phyloP scores from a whole-genome alignment of 2,113 vertebrate species.

The Cyphomyrus plagiostoma region DNA sequence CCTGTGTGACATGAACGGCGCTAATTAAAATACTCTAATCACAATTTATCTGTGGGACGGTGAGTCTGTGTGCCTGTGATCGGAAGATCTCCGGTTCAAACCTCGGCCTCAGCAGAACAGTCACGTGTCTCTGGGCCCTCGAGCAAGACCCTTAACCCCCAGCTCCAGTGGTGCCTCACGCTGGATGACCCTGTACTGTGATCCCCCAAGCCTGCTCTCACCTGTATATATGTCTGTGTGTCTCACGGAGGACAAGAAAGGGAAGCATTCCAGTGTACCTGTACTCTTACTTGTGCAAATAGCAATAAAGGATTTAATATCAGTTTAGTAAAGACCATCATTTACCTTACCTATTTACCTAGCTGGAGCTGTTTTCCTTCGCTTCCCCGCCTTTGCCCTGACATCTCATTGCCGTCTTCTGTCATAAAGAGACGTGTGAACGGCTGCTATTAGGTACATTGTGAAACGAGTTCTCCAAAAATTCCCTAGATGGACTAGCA shows the following conservation, averaged over 20 bases:
- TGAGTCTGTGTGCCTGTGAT: not conserved
- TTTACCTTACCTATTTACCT: not conserved
- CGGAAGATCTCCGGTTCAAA: not conserved
- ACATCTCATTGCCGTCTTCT: not conserved
- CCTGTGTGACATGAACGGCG: not conserved
- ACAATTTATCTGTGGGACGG: not conserved
- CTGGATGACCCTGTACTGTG: not conserved
- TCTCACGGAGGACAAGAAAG: not conserved
- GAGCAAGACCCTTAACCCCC: not conserved
- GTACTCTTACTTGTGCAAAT: not conserved
- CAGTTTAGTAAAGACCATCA: not conserved
- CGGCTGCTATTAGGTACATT: not conserved
- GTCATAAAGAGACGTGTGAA: not conserved
- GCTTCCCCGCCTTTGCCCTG: not conserved
- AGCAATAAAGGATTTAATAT: not conserved
- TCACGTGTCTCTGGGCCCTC: not conserved
- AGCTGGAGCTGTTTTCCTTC: not conserved
- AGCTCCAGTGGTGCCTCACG: not conserved
- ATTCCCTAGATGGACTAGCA: not conserved
- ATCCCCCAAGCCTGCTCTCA: not conserved
- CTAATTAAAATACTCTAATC: not conserved
- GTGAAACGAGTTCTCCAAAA: not conserved
- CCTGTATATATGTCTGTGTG: not conserved
- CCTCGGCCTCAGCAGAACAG: not conserved
- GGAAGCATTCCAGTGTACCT: not conserved